phyloP scores from a whole-genome alignment of 1,140 invertebrate genomes.

The Pinna nobilis region DNA sequence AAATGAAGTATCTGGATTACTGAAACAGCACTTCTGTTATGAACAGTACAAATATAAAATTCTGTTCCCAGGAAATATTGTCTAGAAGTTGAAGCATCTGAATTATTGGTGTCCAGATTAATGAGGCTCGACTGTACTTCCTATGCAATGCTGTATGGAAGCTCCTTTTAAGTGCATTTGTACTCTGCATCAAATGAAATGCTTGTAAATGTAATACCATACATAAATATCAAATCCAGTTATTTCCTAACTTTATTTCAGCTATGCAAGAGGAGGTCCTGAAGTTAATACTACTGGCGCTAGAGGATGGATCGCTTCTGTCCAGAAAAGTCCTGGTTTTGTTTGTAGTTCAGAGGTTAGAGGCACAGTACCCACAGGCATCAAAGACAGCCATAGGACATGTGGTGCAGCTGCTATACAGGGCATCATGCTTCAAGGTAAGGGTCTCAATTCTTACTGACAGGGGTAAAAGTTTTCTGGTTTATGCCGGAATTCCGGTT shows the following conservation, averaged over 20 bases:
- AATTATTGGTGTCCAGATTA: too few relatives aligned
- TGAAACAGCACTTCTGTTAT: too few relatives aligned
- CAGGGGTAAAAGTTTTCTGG: too few relatives aligned
- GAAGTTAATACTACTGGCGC: conserved; percentile 92
- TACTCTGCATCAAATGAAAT: not conserved
- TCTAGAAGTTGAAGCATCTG: too few relatives aligned
- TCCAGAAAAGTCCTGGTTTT: conserved; percentile 98
- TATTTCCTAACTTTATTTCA: conserved; percentile 59
- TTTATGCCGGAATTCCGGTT: too few relatives aligned
- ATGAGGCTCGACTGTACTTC: too few relatives aligned
- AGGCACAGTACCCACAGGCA: conserved; percentile 96
- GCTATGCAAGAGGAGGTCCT: conserved; percentile 99
- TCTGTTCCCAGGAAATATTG: too few relatives aligned
- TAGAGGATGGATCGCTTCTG: conserved; percentile 97
- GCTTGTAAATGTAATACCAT: not conserved
- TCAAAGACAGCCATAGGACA: conserved; percentile 99
- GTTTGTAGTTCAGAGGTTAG: conserved; percentile 97
- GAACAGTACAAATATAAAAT: too few relatives aligned
- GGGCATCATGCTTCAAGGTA: conserved; percentile 98
- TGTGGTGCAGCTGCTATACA: conserved; percentile 97
- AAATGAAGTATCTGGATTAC: too few relatives aligned
- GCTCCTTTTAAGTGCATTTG: too few relatives aligned
- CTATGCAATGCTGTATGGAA: too few relatives aligned
- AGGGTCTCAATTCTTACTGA: conserved; percentile 31
- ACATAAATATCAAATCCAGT: not conserved